Percentiles rank a stretch among this genome's conserved stretches.
phyloP scores from a whole-genome alignment of 37 sponge, comb jelly and placozoan species.

The Eunapius fragilis region DNA sequence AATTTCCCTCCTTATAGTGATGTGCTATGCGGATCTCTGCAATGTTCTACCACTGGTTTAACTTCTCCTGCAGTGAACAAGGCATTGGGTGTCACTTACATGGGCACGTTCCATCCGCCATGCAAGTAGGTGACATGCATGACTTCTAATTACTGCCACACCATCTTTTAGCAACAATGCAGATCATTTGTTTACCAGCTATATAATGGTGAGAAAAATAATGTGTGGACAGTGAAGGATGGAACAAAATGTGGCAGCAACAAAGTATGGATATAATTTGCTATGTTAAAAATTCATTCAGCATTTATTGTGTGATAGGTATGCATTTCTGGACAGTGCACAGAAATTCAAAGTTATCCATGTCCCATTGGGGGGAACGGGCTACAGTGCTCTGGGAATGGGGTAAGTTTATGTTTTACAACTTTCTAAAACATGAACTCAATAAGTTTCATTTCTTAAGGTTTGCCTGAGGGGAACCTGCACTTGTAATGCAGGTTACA shows the following conservation, averaged over 20 bases:
- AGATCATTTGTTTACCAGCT: neutral
- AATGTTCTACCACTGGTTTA: neutral
- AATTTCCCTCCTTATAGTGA: too few species aligned
- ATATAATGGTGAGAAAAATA: neutral
- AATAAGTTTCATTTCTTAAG: constrained; percentile 20
- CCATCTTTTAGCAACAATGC: too few species aligned
- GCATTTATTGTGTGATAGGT: neutral
- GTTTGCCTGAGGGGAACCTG: constrained; percentile 53
- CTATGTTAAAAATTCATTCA: too few species aligned
- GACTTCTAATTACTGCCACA: too few species aligned
- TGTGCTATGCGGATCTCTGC: neutral
- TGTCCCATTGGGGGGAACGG: constrained; percentile 52
- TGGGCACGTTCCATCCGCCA: neutral
- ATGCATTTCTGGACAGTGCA: neutral
- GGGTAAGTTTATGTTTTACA: constrained; percentile 36
- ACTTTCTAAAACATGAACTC: neutral
- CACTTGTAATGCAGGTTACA: constrained; percentile 57
- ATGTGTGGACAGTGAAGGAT: neutral
- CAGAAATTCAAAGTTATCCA: neutral
- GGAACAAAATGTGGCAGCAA: neutral
- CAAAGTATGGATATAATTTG: neutral
- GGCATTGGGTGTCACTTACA: neutral
- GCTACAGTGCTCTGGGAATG: constrained; percentile 63
- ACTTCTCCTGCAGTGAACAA: neutral
- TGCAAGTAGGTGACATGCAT: neutral